Base-by-base conservation (phyloP, 2,797 vertebrate species). In the Bryconaethiops microstoma region DNA sequence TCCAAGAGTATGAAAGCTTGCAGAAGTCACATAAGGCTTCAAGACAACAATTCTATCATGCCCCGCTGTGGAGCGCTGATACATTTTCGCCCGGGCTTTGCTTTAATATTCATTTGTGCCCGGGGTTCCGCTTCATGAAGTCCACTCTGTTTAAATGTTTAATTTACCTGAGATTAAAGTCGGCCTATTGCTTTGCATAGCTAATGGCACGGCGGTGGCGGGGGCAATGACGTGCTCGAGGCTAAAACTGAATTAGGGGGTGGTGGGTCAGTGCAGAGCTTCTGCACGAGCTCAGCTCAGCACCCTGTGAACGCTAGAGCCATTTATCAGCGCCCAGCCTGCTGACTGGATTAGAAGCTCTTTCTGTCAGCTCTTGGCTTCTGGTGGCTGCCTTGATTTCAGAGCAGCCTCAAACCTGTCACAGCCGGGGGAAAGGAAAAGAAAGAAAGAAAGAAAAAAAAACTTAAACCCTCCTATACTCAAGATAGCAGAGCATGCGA, bases 121-220 rank as follows among this genome's bases (percentile, higher is more conserved):
- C 72, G 57, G 14, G 74, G 77, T 65, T 70, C 60, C 42, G 23
- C 73, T 85, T 48, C 0, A 17, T 54, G 80, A 69, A 63, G 69
- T 69, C 67, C 55, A 74, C 59, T 81, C 77, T 73, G 59, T 76
- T 78, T 82, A 67, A 80, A 80, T 82, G 70, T 85, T 82, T 84
- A 76, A 78, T 86, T 83, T 76, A 81, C 57, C 39, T 74, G 64
- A 80, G 82, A 84, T 81, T 82, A 83, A 84, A 79, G 59, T 78
- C 72, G n/a, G 82, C 45, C 74, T 42, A 84, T 72, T 80, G 64
- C 74, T 82, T 60, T 79, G 84, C 69, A 79, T 82, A 74, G 48
- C 74, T 83, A 83, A 84, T 74, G 69, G 60, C 62, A 70, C n/a
- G 35, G 52, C 54, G 29, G 50, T 40, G 17, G 68, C 14, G 17